Percentiles rank a stretch among this genome's conserved stretches.
These are phyloP conservation scores for Aphelenchoides bicaudatus DNA, from an alignment of 2,888 invertebrate genomes.

Conservation along the genomic window DNA sequence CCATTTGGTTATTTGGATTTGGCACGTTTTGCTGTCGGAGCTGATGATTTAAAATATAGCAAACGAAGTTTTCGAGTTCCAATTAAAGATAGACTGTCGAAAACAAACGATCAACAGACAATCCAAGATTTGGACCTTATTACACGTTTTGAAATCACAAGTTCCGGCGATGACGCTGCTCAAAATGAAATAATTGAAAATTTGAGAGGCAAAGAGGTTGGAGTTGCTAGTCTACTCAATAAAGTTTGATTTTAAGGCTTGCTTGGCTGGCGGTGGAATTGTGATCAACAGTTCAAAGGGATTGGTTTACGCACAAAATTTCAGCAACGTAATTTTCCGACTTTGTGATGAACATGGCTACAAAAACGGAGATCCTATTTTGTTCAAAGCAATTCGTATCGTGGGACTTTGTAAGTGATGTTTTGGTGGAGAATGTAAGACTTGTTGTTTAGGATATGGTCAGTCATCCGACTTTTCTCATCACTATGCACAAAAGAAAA, in stretches of 20 bases:
- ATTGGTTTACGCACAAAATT: not conserved
- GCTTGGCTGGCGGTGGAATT: not conserved
- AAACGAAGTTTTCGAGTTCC: not conserved
- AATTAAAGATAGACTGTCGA: not conserved
- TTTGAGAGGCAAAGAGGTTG: not conserved
- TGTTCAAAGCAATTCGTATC: conserved; percentile 1
- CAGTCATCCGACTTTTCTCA: too few species aligned
- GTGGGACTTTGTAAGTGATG: too few species aligned
- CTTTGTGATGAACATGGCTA: too few species aligned
- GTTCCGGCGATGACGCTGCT: not conserved
- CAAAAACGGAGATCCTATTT: not conserved
- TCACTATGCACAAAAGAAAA: too few species aligned
- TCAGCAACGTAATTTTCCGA: too few species aligned
- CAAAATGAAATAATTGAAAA: not conserved
- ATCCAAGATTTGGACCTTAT: not conserved
- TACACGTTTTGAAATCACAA: conserved; percentile 4
- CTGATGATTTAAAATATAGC: not conserved
- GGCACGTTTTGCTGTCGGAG: not conserved
- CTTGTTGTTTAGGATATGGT: too few species aligned
- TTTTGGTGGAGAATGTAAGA: too few species aligned
- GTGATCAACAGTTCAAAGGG: not conserved
- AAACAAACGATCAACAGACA: not conserved
- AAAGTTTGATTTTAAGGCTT: not conserved
- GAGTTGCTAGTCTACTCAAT: not conserved
- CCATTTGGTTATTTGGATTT: conserved; percentile 1